A percentile compares a stretch with the other conserved stretches of the same genome.
Conservation (phyloP, 2,113 vertebrate genomes). For the Leptobrachium leishanense region DNA sequence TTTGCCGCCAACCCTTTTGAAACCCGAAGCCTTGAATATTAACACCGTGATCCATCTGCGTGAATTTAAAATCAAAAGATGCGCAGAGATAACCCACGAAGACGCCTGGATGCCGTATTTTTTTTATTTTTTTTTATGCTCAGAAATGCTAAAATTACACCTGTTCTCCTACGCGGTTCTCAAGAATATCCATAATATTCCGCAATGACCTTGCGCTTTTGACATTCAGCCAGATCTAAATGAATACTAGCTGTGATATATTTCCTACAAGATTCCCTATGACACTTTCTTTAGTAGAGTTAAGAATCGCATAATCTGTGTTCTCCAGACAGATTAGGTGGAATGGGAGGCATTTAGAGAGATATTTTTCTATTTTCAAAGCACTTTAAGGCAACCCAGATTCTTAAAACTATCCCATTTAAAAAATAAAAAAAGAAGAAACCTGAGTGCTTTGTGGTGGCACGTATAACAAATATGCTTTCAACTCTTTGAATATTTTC, state of each 20-base stretch:
- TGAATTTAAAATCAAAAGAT: conserved; percentile 16
- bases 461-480: conserved; percentile 18
- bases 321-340: conserved; percentile 48
- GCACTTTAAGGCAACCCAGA: conserved; percentile 15
- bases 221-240: conserved; percentile 50
- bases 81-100: background rate
- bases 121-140: background rate
- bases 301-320: conserved; percentile 49
- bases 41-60: conserved; percentile 19
- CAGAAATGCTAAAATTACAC: conserved; percentile 11
- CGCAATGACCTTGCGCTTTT: conserved; percentile 45
- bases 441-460: conserved; percentile 7
- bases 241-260: conserved; percentile 49
- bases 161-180: conserved; percentile 17
- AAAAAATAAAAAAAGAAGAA: background rate
- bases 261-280: conserved; percentile 48
- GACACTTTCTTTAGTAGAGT: conserved; percentile 48
- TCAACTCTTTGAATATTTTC: conserved; percentile 23
- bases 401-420: conserved; percentile 1
- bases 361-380: conserved; percentile 33
- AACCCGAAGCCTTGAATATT: conserved; percentile 21
- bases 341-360: conserved; percentile 38
- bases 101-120: conserved; percentile 13
- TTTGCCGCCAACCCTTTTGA: conserved; percentile 11
- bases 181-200: conserved; percentile 41